Evolutionary conservation across 2,113 vertebrate genomes (phyloP), one percentile per base, ranked within the genome.

Genomic region (Cyanoderma ruficeps): DNA sequence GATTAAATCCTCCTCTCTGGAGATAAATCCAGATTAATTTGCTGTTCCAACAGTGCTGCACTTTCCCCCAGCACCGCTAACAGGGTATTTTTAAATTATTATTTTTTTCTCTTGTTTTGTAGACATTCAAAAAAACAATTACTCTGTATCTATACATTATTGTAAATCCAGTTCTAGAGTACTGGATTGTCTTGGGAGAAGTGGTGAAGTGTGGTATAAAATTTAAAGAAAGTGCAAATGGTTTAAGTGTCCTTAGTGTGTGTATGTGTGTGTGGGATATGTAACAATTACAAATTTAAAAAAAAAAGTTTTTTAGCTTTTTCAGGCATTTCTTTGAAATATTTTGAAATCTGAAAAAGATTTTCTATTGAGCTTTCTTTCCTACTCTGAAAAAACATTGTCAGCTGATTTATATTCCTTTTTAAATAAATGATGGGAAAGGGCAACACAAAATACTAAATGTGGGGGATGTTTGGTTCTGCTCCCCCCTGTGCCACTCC

Each of bases 21-120:
- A 78, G 42, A 74, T 35, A 90, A 86, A 88, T 68, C 5, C 19
- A 71, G 60, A 91, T 37, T 67, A 81, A 94, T 59, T 89, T 75
- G 23, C 9, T 69, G 21, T 86, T 64, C 30, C 21, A 55, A 14
- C 11, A 53, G 9, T 33, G 10, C 8, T 55, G 18, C 9, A 8
- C 15, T 25, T 24, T 20, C 7, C 21, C 25, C 6, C 24, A 5
- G 7, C 3, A 37, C 33, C 14, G 23, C 6, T 24, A 52, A 19
- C 2, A 33, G 55, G n/a, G 3, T 92, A 10, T 37, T 81, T 53
- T 86, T 69, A 70, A 63, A 63, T 65, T 70, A 61, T 49, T 77
- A 15, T 63, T 39, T 9, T 27, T 63, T 44, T 10, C 19, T 47
- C 7, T 53, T 80, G 13, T 13, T 19, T 78, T 60, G 35, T 37